These are phyloP conservation scores for Nemapogon koenigi DNA, from an alignment of 2,888 invertebrate genomes.

Conservation along the genomic window DNA sequence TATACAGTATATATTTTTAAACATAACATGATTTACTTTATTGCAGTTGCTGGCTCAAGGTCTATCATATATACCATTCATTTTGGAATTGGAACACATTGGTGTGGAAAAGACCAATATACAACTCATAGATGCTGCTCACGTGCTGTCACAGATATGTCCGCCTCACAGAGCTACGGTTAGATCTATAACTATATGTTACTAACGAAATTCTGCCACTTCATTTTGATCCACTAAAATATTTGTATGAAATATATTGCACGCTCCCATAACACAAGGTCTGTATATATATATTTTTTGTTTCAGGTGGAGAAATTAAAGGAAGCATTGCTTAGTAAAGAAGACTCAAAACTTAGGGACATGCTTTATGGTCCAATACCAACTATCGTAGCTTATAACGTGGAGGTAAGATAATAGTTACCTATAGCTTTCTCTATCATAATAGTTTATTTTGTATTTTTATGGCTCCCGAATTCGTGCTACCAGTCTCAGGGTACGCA, in stretches of 20 bases:
- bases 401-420: slow-evolving; percentile 45
- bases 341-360: slow-evolving; percentile 45
- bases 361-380: slow-evolving; percentile 55
- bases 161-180: slow-evolving; percentile 77
- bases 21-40: slow-evolving; percentile 6
- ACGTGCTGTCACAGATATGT: slow-evolving; percentile 79
- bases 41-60: slow-evolving; percentile 82
- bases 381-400: slow-evolving; percentile 55
- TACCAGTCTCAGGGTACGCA: no score
- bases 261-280: no score
- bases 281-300: neutral
- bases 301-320: slow-evolving; percentile 44
- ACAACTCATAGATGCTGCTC: slow-evolving; percentile 83
- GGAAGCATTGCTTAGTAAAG: slow-evolving; percentile 47
- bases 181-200: no score
- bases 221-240: no score
- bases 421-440: no score
- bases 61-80: slow-evolving; percentile 78
- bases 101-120: slow-evolving; percentile 84
- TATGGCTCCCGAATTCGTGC: no score
- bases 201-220: no score
- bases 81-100: slow-evolving; percentile 86
- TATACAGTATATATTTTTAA: no score
- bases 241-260: no score
- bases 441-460: no score